Percentiles rank a stretch among this genome's conserved stretches.
These are phyloP conservation scores for Prionailurus bengalensis DNA, from an alignment of 2,113 vertebrate species.

Conservation along the genomic window DNA sequence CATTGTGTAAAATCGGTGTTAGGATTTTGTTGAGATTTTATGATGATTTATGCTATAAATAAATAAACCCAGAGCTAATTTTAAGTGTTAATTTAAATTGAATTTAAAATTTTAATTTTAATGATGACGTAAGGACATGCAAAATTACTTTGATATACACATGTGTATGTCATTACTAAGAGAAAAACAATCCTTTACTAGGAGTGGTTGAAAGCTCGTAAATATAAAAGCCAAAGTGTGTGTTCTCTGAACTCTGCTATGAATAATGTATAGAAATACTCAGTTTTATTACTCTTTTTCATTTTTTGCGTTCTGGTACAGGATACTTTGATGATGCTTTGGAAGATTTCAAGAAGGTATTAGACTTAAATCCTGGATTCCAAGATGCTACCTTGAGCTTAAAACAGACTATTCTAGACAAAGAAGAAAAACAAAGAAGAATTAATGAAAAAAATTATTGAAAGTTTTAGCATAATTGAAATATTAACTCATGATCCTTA, in stretches of 20 bases:
- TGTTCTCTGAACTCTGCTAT: background rate
- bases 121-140: background rate
- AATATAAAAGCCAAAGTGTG: slow-evolving; percentile 16
- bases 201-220: background rate
- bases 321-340: slow-evolving; percentile 95
- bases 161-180: background rate
- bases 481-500: background rate
- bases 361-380: slow-evolving; percentile 94
- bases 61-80: background rate
- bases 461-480: slow-evolving; percentile 58
- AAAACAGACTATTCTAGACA: slow-evolving; percentile 93
- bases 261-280: slow-evolving; percentile 23
- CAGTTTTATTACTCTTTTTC: background rate
- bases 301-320: slow-evolving; percentile 76
- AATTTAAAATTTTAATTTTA: background rate
- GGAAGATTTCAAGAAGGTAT: slow-evolving; percentile 93
- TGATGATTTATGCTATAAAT: slow-evolving; percentile 8
- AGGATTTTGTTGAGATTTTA: background rate
- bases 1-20: background rate
- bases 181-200: slow-evolving; percentile 19
- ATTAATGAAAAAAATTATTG: slow-evolving; percentile 89
- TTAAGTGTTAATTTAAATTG: background rate
- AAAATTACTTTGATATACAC: background rate
- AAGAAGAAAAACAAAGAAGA: slow-evolving; percentile 91
- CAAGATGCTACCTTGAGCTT: slow-evolving; percentile 95